Base-by-base conservation (phyloP, 2,888 invertebrate genomes). In the Perithous albicinctus region DNA sequence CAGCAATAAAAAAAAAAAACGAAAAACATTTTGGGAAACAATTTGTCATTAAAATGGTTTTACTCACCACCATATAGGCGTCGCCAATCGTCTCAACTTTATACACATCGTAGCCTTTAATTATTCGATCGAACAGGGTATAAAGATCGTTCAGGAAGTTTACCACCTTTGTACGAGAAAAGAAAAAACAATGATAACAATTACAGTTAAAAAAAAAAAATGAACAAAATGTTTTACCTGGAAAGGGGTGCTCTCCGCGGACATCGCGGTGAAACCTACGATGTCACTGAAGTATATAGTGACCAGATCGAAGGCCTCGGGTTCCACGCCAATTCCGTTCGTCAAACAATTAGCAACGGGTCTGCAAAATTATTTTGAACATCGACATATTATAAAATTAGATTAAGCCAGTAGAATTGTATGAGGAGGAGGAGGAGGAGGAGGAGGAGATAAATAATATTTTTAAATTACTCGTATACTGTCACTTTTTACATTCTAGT, bases 261-360 rank as follows among this genome's bases (percentile, higher is more conserved):
- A 98, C 96, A 99, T 97, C 72, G 97, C 95, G 75, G 99, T 99
- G 93, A 99, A 99, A 85, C 99, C 99, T 84, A 98, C 98, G 93
- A 99, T 99, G 93, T 99, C 99, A 91, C 98, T 98, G 93, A 99
- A 99, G 94, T 98, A 99, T 89, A 99, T 98, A 54, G 98, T 99
- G 85, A 98, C 98, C 85, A 96, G 95, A 93, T 98, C 97, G 93
- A 97, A 98, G 5, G 97, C 97, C 93, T 98, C 98, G 0, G 98
- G 98, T 92, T 97, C 97, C 7, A 98, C 97, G 38, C 97, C 97
- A 89, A 96, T 96, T 61, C 98, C 98, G 89, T 95, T 95, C 72
- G 98, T 97, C 87, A 98, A 94, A 88, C 97, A 96, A 88, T 96
- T 96, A 72, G 98, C 98, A 84, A 98, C 98, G 32, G 97, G 96